These are phyloP conservation scores for Andrena minutula DNA, from an alignment of 2,888 invertebrate genomes.

Conservation along the genomic window DNA sequence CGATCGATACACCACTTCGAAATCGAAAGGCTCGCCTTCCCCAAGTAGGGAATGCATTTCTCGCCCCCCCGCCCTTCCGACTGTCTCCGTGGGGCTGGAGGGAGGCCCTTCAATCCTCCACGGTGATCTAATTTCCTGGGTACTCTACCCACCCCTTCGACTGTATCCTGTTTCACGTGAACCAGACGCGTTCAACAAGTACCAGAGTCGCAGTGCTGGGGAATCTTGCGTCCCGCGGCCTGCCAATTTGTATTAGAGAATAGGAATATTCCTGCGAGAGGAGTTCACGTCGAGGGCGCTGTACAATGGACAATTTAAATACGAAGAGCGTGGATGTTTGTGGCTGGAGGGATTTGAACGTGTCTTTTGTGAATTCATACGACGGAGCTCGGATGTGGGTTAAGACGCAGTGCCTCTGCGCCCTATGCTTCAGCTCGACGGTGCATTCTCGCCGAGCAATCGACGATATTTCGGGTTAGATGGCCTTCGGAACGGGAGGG, in stretches of 20 bases:
- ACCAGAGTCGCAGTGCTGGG: slow-evolving; percentile 15
- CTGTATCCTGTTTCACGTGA: slow-evolving; percentile 53
- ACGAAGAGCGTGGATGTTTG: too few relatives aligned
- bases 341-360: too few relatives aligned
- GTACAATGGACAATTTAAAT: too few relatives aligned
- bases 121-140: slow-evolving; percentile 68
- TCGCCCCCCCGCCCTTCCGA: slow-evolving; percentile 33
- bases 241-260: slow-evolving; percentile 1
- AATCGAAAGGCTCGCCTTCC: slow-evolving; percentile 44
- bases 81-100: slow-evolving; percentile 42
- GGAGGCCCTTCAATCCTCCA: slow-evolving; percentile 44
- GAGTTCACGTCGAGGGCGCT: neutral
- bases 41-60: slow-evolving; percentile 52
- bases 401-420: neutral
- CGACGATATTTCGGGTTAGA: neutral
- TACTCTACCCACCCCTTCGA: slow-evolving; percentile 43
- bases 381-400: too few relatives aligned
- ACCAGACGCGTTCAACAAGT: slow-evolving; percentile 61
- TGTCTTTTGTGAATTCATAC: too few relatives aligned
- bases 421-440: neutral
- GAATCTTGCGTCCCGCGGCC: neutral
- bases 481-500: neutral
- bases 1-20: slow-evolving; percentile 51
- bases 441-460: neutral
- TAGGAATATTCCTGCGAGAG: neutral